A percentile compares a stretch with the other conserved stretches of the same genome.
Evolutionary conservation across 2,113 vertebrate species (phyloP).

Genomic region (Megalops atlanticus): DNA sequence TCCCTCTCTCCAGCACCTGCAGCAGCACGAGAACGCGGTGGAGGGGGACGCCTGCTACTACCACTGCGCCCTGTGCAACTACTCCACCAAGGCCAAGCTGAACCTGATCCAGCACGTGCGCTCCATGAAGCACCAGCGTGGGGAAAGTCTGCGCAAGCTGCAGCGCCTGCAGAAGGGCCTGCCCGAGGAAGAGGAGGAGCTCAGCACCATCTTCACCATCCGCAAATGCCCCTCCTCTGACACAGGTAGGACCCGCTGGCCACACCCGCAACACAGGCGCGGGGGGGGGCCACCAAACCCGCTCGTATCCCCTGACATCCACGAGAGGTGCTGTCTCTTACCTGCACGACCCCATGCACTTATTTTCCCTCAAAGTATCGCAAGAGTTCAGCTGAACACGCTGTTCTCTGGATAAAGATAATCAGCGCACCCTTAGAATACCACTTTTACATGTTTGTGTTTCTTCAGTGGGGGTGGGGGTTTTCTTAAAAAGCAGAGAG

Average conservation of each 20-base stretch:
- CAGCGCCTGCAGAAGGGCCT: conserved; percentile 87
- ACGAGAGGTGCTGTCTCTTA: background rate
- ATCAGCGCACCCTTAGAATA: background rate
- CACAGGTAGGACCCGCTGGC: conserved; percentile 63
- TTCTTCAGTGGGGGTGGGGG: background rate
- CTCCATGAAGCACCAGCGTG: conserved; percentile 92
- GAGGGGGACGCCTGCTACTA: conserved; percentile 91
- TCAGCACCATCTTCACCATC: conserved; percentile 96
- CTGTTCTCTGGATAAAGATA: background rate
- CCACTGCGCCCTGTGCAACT: conserved; percentile 93
- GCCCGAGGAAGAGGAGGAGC: conserved; percentile 84
- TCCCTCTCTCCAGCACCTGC: conserved; percentile 79
- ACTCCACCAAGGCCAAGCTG: conserved; percentile 95
- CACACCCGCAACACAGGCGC: no score
- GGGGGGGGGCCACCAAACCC: background rate
- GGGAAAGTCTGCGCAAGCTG: conserved; percentile 89
- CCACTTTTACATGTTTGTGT: background rate
- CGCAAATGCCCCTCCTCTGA: conserved; percentile 78
- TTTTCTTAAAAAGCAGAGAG: background rate
- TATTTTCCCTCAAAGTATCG: background rate
- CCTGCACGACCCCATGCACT: background rate
- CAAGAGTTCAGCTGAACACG: background rate
- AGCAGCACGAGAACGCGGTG: conserved; percentile 88
- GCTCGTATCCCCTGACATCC: background rate
- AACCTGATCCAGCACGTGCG: conserved; percentile 98